Evolutionary conservation across 2,797 vertebrate species (phyloP).

Genomic region (Epinephelus coioides): DNA sequence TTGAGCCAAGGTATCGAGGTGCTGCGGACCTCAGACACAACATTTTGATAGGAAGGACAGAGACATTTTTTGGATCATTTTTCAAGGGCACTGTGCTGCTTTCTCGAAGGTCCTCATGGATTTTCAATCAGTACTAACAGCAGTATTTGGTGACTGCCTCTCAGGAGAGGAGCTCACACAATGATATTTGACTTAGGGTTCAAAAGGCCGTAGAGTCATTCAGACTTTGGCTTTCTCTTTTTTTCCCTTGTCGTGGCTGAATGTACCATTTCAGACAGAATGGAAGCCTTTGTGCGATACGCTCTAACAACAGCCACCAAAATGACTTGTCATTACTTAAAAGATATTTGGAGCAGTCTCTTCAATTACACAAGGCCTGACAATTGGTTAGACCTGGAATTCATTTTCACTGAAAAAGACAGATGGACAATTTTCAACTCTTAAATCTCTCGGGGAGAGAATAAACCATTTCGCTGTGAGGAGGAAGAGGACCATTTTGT

Average conservation of each 20-base stretch:
- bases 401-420: conserved; percentile 71
- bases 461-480: conserved; percentile 60
- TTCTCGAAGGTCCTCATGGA: conserved; percentile 82
- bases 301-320: conserved; percentile 68
- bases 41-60: conserved; percentile 79
- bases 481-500: conserved; percentile 56
- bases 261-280: conserved; percentile 76
- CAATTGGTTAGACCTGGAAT: conserved; percentile 71
- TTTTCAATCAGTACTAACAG: conserved; percentile 87
- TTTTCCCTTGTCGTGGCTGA: conserved; percentile 60
- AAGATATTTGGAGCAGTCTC: conserved; percentile 77
- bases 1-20: conserved; percentile 63
- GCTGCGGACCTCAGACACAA: conserved; percentile 71
- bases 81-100: conserved; percentile 77
- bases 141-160: conserved; percentile 80
- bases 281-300: conserved; percentile 68
- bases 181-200: conserved; percentile 85
- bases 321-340: conserved; percentile 81
- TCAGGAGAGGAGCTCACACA: conserved; percentile 76
- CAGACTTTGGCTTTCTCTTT: conserved; percentile 58
- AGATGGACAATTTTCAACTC: conserved; percentile 75
- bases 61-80: conserved; percentile 80
- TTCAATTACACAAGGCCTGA: conserved; percentile 75
- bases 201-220: conserved; percentile 78
- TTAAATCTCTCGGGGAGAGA: conserved; percentile 59